These are phyloP conservation scores for Nebria ingens DNA, from an alignment of 1,140 invertebrate species.

Conservation along the genomic window DNA sequence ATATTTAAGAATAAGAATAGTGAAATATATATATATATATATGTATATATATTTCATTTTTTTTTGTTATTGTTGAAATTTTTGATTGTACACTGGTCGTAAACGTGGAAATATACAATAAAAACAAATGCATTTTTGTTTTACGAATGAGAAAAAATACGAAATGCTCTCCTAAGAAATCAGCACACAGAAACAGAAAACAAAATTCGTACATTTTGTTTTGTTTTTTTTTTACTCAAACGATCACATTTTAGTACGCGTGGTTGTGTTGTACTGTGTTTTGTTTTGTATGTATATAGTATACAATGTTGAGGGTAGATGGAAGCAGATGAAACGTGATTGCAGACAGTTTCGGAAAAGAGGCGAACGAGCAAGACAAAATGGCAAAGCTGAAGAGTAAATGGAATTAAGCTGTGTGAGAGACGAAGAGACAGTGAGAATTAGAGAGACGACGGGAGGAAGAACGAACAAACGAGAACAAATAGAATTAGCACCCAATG, in stretches of 20 bases:
- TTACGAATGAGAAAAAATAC: neutral
- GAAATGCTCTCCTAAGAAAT: neutral
- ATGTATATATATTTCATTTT: too few relatives aligned
- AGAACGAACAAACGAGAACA: slow-evolving; percentile 26
- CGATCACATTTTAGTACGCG: neutral
- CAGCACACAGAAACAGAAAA: neutral
- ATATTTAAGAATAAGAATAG: too few relatives aligned
- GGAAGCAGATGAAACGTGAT: slow-evolving; percentile 2
- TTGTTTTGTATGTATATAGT: neutral
- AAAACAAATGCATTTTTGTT: neutral
- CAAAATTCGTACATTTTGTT: neutral
- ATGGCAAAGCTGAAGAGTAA: slow-evolving; percentile 20
- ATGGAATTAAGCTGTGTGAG: slow-evolving; percentile 28
- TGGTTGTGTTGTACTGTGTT: neutral
- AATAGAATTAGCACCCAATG: slow-evolving; percentile 32
- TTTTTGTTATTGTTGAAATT: neutral
- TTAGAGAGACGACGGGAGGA: too few relatives aligned
- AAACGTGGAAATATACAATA: neutral
- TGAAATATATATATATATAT: too few relatives aligned
- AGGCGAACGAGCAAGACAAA: slow-evolving; percentile 14
- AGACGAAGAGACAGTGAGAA: too few relatives aligned
- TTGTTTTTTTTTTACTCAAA: neutral
- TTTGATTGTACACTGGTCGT: neutral
- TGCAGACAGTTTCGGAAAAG: slow-evolving; percentile 2
- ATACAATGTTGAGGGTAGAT: neutral